Evolutionary conservation across 64 coral and sea anemone species (phyloP).

Genomic region (Anthopleura sola): DNA sequence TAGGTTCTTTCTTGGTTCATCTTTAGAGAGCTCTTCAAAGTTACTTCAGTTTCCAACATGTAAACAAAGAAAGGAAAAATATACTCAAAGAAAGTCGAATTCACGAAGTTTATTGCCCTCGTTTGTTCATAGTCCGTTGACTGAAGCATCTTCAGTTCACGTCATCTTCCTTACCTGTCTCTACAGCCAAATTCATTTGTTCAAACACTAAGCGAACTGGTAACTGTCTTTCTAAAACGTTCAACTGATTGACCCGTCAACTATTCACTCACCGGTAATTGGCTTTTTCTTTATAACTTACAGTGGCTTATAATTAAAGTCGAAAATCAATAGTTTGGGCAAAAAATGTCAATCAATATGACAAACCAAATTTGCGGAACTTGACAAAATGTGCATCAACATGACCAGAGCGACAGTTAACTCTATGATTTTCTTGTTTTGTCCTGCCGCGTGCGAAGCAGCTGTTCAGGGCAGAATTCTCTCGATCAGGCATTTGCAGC

Average conservation of each 20-base stretch:
- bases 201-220: neutral
- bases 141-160: no score
- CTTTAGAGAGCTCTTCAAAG: conserved; percentile 1
- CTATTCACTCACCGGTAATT: neutral
- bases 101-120: no score
- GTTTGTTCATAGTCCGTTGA: no score
- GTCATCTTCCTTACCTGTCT: neutral
- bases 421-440: neutral
- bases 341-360: neutral
- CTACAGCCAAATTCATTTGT: neutral
- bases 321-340: neutral
- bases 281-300: neutral
- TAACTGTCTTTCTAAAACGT: neutral
- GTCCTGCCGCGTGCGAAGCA: neutral
- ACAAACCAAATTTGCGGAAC: neutral
- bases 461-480: neutral
- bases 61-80: neutral
- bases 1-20: neutral
- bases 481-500: neutral
- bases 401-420: neutral
- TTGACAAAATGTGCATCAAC: neutral
- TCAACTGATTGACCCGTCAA: neutral
- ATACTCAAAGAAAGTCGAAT: no score
- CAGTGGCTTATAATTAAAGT: no score
- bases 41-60: neutral